Conservation (phyloP, 2,888 invertebrate genomes). For the Netelia virgata region DNA sequence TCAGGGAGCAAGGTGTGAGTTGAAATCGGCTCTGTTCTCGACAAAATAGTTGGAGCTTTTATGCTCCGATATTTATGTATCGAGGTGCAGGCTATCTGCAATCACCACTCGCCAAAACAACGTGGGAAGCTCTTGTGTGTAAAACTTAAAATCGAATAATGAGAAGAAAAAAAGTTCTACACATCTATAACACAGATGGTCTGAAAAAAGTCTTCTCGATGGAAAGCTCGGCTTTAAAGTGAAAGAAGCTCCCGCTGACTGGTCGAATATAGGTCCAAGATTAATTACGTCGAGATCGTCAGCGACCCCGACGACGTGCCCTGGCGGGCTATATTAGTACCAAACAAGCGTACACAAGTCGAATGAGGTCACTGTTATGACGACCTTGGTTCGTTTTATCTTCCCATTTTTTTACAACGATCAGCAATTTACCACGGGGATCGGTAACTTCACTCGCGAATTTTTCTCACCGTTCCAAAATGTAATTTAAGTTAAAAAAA, state of each 20-base stretch:
- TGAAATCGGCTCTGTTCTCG: neutral
- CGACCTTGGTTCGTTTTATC: neutral
- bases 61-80: neutral
- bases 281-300: conserved; percentile 45
- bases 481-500: no score
- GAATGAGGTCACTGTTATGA: neutral
- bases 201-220: neutral
- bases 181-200: neutral
- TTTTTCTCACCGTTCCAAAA: neutral
- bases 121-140: neutral
- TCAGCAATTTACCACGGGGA: neutral
- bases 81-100: neutral
- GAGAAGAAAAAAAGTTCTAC: neutral
- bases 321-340: conserved; percentile 11
- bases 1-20: conserved; percentile 6
- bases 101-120: conserved; percentile 26
- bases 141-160: neutral
- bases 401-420: neutral
- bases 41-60: conserved; percentile 13
- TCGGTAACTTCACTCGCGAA: no score
- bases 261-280: conserved; percentile 32
- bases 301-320: conserved; percentile 17
- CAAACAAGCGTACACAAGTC: conserved; percentile 1
- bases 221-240: conserved; percentile 39
- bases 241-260: conserved; percentile 3